These are phyloP conservation scores for Chelonoidis abingdonii DNA, from an alignment of 2,113 vertebrate species.

Conservation along the genomic window DNA sequence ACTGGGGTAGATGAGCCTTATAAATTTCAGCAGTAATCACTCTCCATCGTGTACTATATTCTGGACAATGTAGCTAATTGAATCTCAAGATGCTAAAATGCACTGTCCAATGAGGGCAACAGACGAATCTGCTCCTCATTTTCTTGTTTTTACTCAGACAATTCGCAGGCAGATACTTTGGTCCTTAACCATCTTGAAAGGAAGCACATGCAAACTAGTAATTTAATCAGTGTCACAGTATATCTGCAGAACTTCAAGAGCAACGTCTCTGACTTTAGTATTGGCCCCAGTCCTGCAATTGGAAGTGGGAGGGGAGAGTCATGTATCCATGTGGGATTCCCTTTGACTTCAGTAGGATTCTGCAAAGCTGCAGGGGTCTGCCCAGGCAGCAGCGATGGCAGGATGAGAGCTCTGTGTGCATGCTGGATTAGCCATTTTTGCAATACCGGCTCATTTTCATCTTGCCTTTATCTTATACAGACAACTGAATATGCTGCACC, in stretches of 20 bases:
- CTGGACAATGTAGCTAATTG: neutral
- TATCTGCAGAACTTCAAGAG: neutral
- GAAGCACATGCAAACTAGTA: neutral
- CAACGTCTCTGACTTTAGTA: neutral
- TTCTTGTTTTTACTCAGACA: neutral
- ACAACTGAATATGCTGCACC: rapidly evolving
- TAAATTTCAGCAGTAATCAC: neutral
- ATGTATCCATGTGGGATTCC: neutral
- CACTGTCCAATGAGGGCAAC: neutral
- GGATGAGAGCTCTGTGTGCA: neutral
- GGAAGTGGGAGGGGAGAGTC: neutral
- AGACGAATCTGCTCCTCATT: neutral
- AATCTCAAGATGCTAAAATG: neutral
- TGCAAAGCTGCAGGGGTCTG: neutral
- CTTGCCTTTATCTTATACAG: neutral
- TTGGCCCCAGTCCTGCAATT: neutral
- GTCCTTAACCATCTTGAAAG: neutral
- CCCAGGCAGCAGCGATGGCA: neutral
- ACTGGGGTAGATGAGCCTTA: neutral
- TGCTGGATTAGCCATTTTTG: neutral
- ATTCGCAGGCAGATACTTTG: neutral
- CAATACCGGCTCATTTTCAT: neutral
- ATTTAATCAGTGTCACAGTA: neutral
- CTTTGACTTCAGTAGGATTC: neutral
- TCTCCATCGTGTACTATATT: neutral